Conservation (phyloP, 92 coral and sea anemone species). For the Desmophyllum pertusum region DNA sequence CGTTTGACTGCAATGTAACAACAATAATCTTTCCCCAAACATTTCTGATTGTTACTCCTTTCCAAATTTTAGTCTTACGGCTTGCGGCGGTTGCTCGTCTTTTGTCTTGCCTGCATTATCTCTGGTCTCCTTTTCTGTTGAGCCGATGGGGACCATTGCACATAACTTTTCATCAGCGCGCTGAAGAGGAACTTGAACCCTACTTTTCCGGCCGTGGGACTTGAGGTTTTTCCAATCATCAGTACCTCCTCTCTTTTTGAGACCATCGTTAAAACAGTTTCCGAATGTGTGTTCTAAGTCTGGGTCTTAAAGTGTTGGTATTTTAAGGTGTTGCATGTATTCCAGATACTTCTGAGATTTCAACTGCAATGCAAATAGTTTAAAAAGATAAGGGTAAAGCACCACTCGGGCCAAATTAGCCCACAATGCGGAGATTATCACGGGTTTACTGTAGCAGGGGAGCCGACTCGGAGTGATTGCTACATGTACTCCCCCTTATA, state of each 20-base stretch:
- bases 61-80: conserved; percentile 10
- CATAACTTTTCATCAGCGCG: not conserved
- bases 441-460: too few relatives aligned
- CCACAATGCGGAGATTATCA: too few relatives aligned
- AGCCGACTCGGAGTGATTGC: too few relatives aligned
- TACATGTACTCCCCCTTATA: too few relatives aligned
- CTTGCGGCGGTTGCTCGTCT: not conserved
- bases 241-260: conserved; percentile 71
- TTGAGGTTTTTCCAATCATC: conserved; percentile 88
- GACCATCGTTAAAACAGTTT: conserved; percentile 83
- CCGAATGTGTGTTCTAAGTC: conserved; percentile 74
- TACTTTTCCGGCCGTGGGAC: conserved; percentile 37
- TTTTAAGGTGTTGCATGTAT: conserved; percentile 64
- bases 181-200: conserved; percentile 1
- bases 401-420: too few relatives aligned
- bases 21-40: too few relatives aligned
- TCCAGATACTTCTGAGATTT: conserved; percentile 81
- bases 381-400: too few relatives aligned
- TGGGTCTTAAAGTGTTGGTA: conserved; percentile 83
- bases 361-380: too few relatives aligned
- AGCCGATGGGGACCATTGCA: conserved; percentile 13
- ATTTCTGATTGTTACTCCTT: not conserved
- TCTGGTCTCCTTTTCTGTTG: conserved; percentile 2
- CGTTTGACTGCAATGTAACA: too few relatives aligned
- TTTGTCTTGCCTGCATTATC: conserved; percentile 29